Base-by-base conservation (phyloP, 2,113 vertebrate genomes). In the Telmatochromis sp. region DNA sequence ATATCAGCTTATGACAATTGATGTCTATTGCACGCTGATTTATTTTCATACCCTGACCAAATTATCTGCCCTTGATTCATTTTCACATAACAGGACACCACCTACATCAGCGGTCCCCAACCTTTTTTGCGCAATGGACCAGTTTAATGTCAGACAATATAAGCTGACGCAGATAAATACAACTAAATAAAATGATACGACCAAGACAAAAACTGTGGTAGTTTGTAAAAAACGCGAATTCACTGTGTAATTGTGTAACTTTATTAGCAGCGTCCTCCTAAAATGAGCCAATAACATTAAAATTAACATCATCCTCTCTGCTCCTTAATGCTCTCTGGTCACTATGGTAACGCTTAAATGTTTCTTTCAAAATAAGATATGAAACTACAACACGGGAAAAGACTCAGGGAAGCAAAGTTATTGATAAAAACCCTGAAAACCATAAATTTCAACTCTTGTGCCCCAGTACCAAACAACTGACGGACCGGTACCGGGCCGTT, bases 341-440 rank as follows among this genome's bases (percentile, higher is more conserved):
- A 0, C 28, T 63, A 19, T 63, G 58, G 58, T 63, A 63, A 63
- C 0, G 1, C 9, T 33, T 63, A 33, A 33, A 63, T 63, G 58
- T 63, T 63, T 63, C 58, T 63, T 63, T 63, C 58, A 63, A 11
- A 33, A 19, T 63, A 63, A 63, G 58, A 63, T 33, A 63, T 9
- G 1, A 33, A 63, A 63, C 58, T 63, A 33, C 28, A 1, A 63
- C 28, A 63, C 0, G 15, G 58, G 58, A 33, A 63, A 33, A 63
- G 58, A 33, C 58, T 0, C 58, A 11, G 2, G 1, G 58, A 63
- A 63, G 11, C 9, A 0, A 1, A 33, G 58, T 33, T 33, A 63
- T 33, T 19, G 15, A 11, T 63, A 63, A 63, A 63, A 63, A 19
- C 58, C 28, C 9, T 33, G 28, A 63, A 63, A 63, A 33, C 28